Conservation (phyloP, 2,797 vertebrate species). For the Prionace glauca region DNA sequence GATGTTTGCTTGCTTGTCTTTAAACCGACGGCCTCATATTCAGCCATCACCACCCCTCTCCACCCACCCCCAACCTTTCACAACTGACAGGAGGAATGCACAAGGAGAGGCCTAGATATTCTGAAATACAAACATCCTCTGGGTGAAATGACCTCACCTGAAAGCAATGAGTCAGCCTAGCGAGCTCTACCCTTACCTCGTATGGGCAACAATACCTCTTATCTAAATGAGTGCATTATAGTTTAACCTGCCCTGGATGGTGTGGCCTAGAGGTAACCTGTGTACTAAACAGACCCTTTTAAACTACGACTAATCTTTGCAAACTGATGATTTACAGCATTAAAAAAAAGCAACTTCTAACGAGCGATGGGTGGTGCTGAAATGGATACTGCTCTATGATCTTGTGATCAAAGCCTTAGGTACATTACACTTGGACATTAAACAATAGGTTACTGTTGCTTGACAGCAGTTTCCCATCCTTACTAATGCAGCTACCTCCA, state of each 20-base stretch:
- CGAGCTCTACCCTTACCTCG: background rate
- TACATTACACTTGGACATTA: background rate
- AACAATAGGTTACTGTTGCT: slow-evolving; percentile 34
- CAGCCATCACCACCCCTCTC: slow-evolving; percentile 39
- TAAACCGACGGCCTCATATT: slow-evolving; percentile 45
- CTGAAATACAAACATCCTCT: slow-evolving; percentile 40
- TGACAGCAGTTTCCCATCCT: background rate
- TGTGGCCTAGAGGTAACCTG: background rate
- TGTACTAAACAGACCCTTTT: background rate
- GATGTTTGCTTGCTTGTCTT: slow-evolving; percentile 43
- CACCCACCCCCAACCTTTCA: slow-evolving; percentile 39
- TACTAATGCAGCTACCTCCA: background rate
- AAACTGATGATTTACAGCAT: background rate
- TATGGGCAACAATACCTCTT: background rate
- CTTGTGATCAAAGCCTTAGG: slow-evolving; percentile 18
- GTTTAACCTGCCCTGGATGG: background rate
- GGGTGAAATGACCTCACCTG: slow-evolving; percentile 46
- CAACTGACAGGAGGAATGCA: slow-evolving; percentile 44
- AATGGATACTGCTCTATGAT: slow-evolving; percentile 4
- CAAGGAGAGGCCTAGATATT: slow-evolving; percentile 37
- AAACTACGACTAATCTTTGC: slow-evolving; percentile 9
- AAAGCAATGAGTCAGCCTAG: slow-evolving; percentile 42
- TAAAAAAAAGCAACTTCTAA: background rate
- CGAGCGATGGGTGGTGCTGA: background rate
- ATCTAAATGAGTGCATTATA: background rate